Conservation (phyloP, 2,113 vertebrate genomes). For the Datnioides undecimradiatus region DNA sequence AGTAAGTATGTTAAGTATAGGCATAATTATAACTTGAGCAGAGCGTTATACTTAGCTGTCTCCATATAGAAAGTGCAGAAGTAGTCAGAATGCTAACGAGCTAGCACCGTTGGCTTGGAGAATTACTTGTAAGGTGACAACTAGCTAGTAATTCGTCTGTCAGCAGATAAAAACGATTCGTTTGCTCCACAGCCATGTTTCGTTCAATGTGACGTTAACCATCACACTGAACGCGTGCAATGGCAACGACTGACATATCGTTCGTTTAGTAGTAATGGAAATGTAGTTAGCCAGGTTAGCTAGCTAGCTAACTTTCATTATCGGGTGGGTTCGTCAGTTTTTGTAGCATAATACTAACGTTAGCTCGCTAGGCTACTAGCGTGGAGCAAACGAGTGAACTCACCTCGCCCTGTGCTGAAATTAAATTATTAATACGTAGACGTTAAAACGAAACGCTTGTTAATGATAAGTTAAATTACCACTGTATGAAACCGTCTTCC, state of each 20-base stretch:
- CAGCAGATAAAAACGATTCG: background rate
- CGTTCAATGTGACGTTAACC: background rate
- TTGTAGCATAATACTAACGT: constrained; percentile 42
- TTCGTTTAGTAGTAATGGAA: background rate
- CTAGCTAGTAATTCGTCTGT: background rate
- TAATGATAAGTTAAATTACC: constrained; percentile 42
- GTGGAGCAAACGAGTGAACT: background rate
- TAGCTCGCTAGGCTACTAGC: background rate
- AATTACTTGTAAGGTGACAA: background rate
- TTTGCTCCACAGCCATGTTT: background rate
- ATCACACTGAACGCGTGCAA: background rate
- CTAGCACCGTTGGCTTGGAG: constrained; percentile 28
- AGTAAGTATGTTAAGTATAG: too few species aligned
- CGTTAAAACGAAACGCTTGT: background rate
- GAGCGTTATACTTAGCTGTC: background rate
- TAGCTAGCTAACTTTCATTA: constrained; percentile 25
- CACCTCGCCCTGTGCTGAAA: background rate
- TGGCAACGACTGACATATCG: background rate
- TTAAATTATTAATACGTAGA: background rate
- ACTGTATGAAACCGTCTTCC: constrained; percentile 14
- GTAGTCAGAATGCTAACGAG: background rate
- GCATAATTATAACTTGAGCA: background rate
- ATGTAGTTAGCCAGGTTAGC: constrained; percentile 33
- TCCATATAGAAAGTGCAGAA: background rate
- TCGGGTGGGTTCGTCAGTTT: constrained; percentile 54